phyloP scores from a whole-genome alignment of 2,113 vertebrate genomes.

The Ptilorrhoa leucosticta region DNA sequence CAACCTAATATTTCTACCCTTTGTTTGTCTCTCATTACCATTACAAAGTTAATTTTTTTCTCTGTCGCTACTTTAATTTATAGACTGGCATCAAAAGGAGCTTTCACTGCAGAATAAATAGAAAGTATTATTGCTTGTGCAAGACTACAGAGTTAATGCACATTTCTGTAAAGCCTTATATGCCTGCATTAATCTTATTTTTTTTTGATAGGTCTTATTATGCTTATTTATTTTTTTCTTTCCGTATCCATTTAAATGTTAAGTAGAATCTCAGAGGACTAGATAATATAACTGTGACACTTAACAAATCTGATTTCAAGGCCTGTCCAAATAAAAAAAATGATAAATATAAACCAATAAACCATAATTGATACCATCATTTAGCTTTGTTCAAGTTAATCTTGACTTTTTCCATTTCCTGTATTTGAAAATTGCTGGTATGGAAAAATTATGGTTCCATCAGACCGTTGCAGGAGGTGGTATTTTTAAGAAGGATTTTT shows the following conservation, averaged over 20 bases:
- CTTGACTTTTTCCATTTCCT: not conserved
- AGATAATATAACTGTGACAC: not conserved
- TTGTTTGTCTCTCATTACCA: not conserved
- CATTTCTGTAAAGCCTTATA: not conserved
- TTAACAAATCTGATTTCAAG: conserved; percentile 10
- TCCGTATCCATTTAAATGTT: not conserved
- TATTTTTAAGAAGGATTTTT: not conserved
- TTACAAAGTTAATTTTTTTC: not conserved
- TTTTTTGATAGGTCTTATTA: not conserved
- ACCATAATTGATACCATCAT: not conserved
- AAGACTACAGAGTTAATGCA: not conserved
- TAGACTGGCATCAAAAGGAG: not conserved
- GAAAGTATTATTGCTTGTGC: not conserved
- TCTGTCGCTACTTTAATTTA: not conserved
- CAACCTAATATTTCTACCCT: not conserved
- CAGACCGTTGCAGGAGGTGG: not conserved
- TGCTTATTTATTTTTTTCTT: not conserved
- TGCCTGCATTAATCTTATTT: not conserved
- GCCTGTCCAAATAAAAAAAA: not conserved
- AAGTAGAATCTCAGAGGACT: not conserved
- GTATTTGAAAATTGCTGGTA: not conserved
- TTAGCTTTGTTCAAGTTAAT: not conserved
- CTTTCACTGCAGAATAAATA: not conserved
- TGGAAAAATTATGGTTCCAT: not conserved
- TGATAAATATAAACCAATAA: not conserved